phyloP scores from a whole-genome alignment of 1,140 invertebrate species.

The Macrocentrus cingulum region DNA sequence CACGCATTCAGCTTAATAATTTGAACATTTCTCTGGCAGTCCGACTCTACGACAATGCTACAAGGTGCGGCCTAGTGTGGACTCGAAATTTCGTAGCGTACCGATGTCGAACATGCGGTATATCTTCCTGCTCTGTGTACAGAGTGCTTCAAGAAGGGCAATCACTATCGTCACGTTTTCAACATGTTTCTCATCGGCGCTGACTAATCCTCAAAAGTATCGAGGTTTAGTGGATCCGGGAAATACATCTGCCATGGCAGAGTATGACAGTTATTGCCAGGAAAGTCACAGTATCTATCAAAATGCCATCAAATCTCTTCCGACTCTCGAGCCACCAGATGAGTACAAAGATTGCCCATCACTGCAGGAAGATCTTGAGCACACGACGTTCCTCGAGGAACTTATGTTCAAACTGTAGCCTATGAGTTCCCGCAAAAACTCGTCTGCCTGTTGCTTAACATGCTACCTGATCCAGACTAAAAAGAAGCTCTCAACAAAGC shows the following conservation, averaged over 20 bases:
- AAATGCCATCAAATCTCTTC: slow-evolving; percentile 75
- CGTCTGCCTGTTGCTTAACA: slow-evolving; percentile 92
- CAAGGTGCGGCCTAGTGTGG: slow-evolving; percentile 96
- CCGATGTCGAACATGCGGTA: slow-evolving; percentile 94
- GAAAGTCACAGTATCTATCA: slow-evolving; percentile 77
- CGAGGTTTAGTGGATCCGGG: slow-evolving; percentile 50
- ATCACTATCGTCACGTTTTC: slow-evolving; percentile 96
- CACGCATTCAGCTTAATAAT: too few species aligned
- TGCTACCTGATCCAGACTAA: slow-evolving; percentile 93
- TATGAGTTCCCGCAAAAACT: slow-evolving; percentile 97
- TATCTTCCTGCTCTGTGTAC: slow-evolving; percentile 96
- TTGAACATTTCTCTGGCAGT: too few species aligned
- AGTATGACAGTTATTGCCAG: slow-evolving; percentile 72
- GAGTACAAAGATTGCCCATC: slow-evolving; percentile 81
- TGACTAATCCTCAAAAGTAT: slow-evolving; percentile 78
- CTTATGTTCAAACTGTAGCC: slow-evolving; percentile 97
- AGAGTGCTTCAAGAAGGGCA: slow-evolving; percentile 95
- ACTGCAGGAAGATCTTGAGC: slow-evolving; percentile 75
- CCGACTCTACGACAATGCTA: slow-evolving; percentile 90
- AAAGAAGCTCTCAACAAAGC: slow-evolving; percentile 92
- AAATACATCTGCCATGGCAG: slow-evolving; percentile 50
- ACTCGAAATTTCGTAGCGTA: slow-evolving; percentile 98
- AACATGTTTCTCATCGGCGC: slow-evolving; percentile 94
- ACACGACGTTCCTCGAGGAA: slow-evolving; percentile 91
- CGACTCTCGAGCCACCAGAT: slow-evolving; percentile 79